Conservation (phyloP, 2,113 vertebrate species). For the Columba janthina region DNA sequence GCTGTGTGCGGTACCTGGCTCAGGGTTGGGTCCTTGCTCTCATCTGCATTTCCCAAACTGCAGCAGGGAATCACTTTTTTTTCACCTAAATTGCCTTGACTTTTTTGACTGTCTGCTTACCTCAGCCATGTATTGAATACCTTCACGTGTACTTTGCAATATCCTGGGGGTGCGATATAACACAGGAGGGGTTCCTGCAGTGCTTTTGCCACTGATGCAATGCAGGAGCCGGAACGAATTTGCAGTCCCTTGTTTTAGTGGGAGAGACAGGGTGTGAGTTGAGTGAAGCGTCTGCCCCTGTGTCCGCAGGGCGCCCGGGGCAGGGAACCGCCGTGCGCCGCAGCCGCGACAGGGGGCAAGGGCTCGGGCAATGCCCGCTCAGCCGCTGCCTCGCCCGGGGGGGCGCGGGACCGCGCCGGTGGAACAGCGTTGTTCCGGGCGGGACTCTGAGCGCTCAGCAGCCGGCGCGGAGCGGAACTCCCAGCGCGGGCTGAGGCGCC, state of each 20-base stretch:
- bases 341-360: accelerated
- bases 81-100: not conserved
- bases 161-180: not conserved
- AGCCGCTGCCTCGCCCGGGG: not conserved
- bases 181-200: accelerated
- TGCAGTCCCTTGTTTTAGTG: accelerated
- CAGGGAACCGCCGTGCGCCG: accelerated
- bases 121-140: accelerated
- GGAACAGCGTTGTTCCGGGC: too few species aligned
- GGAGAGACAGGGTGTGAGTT: accelerated
- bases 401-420: too few species aligned
- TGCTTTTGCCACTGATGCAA: accelerated
- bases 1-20: not conserved
- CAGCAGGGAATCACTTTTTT: not conserved
- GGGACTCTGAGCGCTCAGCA: not conserved
- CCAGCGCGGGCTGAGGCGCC: not conserved
- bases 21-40: not conserved
- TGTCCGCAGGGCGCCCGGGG: not conserved
- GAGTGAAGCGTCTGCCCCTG: too few species aligned
- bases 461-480: not conserved
- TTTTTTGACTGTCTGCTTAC: not conserved
- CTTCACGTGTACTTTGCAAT: not conserved
- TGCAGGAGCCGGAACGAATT: accelerated
- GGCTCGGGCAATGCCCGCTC: not conserved
- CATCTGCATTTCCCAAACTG: not conserved